Evolutionary conservation across 2,797 vertebrate genomes (phyloP), one percentile per base, ranked within the genome.

Genomic region (Leptatherina wallacei): DNA sequence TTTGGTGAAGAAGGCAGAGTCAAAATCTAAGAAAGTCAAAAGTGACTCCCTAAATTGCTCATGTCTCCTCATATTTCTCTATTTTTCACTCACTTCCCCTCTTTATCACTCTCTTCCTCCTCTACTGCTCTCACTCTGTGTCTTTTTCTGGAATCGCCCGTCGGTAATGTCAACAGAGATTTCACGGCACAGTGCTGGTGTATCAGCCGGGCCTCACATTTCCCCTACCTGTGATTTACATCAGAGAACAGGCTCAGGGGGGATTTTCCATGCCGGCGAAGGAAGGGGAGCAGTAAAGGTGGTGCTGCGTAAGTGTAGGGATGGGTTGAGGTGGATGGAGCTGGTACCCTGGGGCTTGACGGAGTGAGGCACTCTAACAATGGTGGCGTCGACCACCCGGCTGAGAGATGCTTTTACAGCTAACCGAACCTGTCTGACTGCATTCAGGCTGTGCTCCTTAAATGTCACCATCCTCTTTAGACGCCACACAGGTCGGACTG

Each of bases 121-220:
- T 62, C 70, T 70, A 61, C 57, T 49, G 67, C 77, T 65, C 84
- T 61, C 54, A 18, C 77, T 79, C 78, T 66, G 81, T 79, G 81
- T 88, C 88, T 91, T 89, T 88, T 88, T 86, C 81, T 89, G 84
- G 88, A 90, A 86, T 91, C 42, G 75, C 86, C 88, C 87, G 69
- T 87, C 24, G 80, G 86, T 90, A 89, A 90, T 88, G 91, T 92
- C 90, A 91, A 92, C 92, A 93, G 85, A 91, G 91, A 93, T 93
- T 92, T 93, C 90, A 91, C 81, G 81, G 88, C 89, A 87, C 88
- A 84, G 84, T 85, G 89, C 84, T 75, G 71, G 77, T 82, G 81
- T 86, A 89, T 93, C 88, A 85, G 85, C 87, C 77, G 5, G 78
- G 74, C 88, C n/a, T 89, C 80, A 81, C 78, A 84, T 89, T 88